These are phyloP conservation scores for Hylomyscus alleni DNA, from an alignment of 2,797 vertebrate genomes.

Conservation along the genomic window DNA sequence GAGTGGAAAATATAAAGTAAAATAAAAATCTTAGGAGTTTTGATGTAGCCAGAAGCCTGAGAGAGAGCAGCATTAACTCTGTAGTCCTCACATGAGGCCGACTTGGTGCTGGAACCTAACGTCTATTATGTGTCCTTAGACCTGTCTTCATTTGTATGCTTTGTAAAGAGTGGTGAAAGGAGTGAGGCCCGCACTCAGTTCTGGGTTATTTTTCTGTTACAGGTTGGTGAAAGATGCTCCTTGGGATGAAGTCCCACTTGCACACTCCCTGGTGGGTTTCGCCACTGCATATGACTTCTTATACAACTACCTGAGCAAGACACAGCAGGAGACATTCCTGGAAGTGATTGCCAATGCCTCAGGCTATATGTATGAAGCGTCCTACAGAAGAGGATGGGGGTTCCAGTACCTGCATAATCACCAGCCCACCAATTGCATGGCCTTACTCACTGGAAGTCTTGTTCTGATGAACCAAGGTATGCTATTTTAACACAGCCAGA, in stretches of 20 bases:
- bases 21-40: background rate
- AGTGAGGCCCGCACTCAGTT: conserved; percentile 64
- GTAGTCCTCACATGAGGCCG: conserved; percentile 7
- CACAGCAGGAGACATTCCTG: conserved; percentile 96
- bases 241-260: conserved; percentile 98
- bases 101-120: background rate
- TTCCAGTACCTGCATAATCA: conserved; percentile 99
- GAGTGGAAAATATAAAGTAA: background rate
- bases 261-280: conserved; percentile 98
- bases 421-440: conserved; percentile 99
- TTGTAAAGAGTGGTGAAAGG: background rate
- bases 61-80: background rate
- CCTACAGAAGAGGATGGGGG: conserved; percentile 97
- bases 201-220: conserved; percentile 81
- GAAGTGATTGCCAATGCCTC: conserved; percentile 98
- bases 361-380: conserved; percentile 97
- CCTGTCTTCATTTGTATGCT: background rate
- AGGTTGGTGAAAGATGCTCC: conserved; percentile 99
- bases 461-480: conserved; percentile 97
- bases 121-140: background rate
- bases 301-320: conserved; percentile 95
- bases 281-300: conserved; percentile 99
- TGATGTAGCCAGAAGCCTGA: background rate
- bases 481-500: background rate
- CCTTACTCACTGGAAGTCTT: conserved; percentile 96